Evolutionary conservation across 2,888 invertebrate species (phyloP).

Genomic region (Caenorhabditis sp.): DNA sequence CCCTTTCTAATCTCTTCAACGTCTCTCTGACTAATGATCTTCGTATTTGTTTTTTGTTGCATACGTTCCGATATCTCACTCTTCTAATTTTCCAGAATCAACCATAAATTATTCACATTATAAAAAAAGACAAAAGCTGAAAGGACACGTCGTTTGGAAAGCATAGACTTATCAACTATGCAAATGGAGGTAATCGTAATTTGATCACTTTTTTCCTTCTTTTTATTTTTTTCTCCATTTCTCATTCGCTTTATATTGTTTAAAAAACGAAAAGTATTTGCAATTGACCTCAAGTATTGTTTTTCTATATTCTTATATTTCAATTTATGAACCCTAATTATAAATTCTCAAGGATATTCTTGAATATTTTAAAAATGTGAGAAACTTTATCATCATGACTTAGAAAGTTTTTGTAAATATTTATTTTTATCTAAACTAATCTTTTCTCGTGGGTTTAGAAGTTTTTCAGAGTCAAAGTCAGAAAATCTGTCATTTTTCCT

Average conservation of each 20-base stretch:
- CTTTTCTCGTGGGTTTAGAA: no score
- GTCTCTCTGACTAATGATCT: no score
- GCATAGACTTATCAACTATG: constrained; percentile 47
- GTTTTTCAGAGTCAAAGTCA: no score
- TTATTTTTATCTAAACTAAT: no score
- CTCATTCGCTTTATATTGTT: constrained; percentile 13
- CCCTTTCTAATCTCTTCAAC: no score
- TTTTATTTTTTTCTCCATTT: constrained; percentile 21
- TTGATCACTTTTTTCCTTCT: constrained; percentile 37
- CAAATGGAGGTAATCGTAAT: constrained; percentile 50
- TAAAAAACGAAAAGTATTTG: not conserved
- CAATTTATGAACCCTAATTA: not conserved
- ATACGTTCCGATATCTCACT: no score
- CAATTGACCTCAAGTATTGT: not conserved
- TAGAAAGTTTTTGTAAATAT: no score
- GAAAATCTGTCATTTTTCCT: no score
- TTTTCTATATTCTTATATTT: not conserved
- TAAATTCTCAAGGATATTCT: not conserved
- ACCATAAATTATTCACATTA: constrained; percentile 4
- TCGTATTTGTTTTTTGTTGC: no score
- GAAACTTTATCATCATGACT: no score
- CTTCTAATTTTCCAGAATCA: not conserved
- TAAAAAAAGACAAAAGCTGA: constrained; percentile 21
- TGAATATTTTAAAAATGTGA: not conserved
- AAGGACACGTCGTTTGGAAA: constrained; percentile 30